Conservation (phyloP, 2,888 invertebrate species). For the Prenolepis imparis region DNA sequence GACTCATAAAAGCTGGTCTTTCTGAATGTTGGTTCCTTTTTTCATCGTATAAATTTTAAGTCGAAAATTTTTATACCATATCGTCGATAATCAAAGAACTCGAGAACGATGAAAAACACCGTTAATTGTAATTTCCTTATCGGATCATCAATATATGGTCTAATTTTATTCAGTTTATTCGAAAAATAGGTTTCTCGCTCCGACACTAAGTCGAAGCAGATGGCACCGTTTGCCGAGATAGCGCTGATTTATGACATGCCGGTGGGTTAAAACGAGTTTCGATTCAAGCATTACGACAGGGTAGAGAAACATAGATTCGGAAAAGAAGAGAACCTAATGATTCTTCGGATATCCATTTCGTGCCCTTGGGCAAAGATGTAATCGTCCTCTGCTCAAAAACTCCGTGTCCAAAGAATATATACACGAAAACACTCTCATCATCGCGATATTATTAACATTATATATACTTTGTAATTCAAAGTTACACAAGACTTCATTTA, state of each 20-base stretch:
- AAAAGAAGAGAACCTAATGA: conserved; percentile 55
- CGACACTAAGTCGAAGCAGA: conserved; percentile 75
- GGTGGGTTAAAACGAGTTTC: conserved; percentile 70
- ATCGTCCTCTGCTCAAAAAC: conserved; percentile 50
- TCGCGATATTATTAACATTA: background rate
- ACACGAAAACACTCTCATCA: background rate
- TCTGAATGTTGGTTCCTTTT: background rate
- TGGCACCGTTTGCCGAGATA: conserved; percentile 79
- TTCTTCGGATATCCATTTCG: conserved; percentile 51
- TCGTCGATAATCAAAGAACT: conserved; percentile 19
- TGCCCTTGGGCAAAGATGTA: conserved; percentile 51
- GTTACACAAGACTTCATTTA: background rate
- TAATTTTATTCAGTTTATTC: conserved; percentile 81
- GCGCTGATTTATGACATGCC: conserved; percentile 82
- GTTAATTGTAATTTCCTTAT: conserved; percentile 57
- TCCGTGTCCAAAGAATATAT: background rate
- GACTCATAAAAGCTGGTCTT: background rate
- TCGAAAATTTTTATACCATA: conserved; percentile 8
- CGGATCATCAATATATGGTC: conserved; percentile 72
- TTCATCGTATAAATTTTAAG: background rate
- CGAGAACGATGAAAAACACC: background rate
- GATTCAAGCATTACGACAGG: conserved; percentile 58
- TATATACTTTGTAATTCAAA: background rate
- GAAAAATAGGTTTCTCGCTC: conserved; percentile 66
- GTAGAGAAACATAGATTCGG: conserved; percentile 50